Percentiles rank a stretch among this genome's conserved stretches.
These are phyloP conservation scores for Oreochromis tanganicae DNA, from an alignment of 2,113 vertebrate species.

Conservation along the genomic window DNA sequence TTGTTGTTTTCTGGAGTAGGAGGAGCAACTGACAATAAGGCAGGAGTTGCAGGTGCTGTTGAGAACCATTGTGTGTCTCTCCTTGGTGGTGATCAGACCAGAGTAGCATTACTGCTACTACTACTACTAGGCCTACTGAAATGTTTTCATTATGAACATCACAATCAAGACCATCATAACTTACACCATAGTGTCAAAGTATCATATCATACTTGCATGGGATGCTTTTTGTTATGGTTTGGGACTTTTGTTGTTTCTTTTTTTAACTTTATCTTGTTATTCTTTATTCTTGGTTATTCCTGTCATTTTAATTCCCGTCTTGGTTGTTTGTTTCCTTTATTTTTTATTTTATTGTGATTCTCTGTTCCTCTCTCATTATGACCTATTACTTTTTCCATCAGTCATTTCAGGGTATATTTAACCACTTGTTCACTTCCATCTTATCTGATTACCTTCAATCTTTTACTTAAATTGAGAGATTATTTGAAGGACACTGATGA, in stretches of 20 bases:
- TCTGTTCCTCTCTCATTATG: background rate
- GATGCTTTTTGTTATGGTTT: no score
- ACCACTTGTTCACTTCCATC: background rate
- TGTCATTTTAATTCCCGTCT: background rate
- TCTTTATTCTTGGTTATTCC: no score
- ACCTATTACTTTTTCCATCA: background rate
- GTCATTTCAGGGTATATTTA: background rate
- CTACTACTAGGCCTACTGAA: background rate
- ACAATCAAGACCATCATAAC: no score
- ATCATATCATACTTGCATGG: no score
- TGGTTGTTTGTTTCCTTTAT: background rate
- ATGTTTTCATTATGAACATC: background rate
- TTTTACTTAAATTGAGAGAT: background rate
- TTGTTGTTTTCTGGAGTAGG: background rate
- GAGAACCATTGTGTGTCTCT: background rate
- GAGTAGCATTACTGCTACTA: no score
- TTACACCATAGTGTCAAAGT: no score
- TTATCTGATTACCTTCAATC: background rate
- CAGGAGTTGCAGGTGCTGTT: no score
- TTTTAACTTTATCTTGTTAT: no score
- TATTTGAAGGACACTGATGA: background rate
- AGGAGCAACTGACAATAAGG: no score
- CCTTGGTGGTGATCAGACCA: no score
- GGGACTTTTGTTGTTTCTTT: no score
- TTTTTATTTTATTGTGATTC: background rate